Evolutionary conservation across 2,797 vertebrate genomes (phyloP).

Genomic region (Furcifer pardalis): DNA sequence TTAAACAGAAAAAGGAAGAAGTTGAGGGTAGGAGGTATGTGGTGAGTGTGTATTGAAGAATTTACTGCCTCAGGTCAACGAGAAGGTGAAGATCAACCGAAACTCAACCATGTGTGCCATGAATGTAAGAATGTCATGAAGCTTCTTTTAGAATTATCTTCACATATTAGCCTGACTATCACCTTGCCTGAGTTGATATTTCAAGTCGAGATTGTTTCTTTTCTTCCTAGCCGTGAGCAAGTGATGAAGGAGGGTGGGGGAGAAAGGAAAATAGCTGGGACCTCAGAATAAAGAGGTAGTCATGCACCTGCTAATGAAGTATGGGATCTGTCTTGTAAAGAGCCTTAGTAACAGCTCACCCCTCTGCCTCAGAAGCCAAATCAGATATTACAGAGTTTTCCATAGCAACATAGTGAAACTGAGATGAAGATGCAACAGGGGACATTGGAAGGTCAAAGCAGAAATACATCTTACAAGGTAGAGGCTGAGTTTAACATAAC

Average conservation of each 20-base stretch:
- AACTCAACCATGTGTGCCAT: conserved; percentile 63
- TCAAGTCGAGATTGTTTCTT: conserved; percentile 61
- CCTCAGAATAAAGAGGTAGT: conserved; percentile 49
- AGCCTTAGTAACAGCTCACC: background rate
- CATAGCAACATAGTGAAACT: background rate
- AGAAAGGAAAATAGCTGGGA: conserved; percentile 41
- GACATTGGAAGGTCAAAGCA: background rate
- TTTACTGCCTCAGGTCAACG: conserved; percentile 67
- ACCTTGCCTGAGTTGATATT: conserved; percentile 33
- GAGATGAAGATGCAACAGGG: background rate
- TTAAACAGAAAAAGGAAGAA: conserved; percentile 64
- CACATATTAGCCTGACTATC: conserved; percentile 52
- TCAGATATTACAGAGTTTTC: background rate
- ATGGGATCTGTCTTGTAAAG: conserved; percentile 47
- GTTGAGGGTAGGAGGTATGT: background rate
- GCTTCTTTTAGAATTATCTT: conserved; percentile 57
- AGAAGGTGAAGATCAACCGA: conserved; percentile 75
- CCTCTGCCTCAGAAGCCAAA: background rate
- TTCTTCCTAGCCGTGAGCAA: conserved; percentile 51
- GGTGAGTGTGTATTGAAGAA: conserved; percentile 41
- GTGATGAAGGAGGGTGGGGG: too few relatives aligned
- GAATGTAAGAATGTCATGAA: conserved; percentile 58
- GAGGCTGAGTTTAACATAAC: too few relatives aligned
- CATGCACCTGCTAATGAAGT: conserved; percentile 59
- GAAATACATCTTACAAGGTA: background rate